Evolutionary conservation across 2,113 vertebrate genomes (phyloP).

Genomic region (Gobiocypris rarus): DNA sequence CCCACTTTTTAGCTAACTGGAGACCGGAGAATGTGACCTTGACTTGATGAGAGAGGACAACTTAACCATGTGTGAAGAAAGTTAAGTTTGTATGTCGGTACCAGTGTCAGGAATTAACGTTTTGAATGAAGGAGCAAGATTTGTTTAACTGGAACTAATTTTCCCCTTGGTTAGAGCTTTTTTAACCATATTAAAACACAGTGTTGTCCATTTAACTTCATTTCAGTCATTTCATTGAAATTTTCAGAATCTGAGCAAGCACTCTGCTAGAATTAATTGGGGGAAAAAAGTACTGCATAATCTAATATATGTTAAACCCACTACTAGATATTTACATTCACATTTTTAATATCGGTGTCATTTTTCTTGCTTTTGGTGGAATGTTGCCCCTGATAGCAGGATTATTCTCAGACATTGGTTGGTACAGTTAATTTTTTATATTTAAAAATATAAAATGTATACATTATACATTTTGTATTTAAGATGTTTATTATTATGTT

Average conservation of each 20-base stretch:
- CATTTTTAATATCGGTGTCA: neutral
- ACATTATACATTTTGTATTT: neutral
- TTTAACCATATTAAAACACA: neutral
- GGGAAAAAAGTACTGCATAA: too few species aligned
- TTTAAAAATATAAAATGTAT: neutral
- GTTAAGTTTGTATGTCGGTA: constrained; percentile 3
- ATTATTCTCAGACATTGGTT: neutral
- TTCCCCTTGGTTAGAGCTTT: neutral
- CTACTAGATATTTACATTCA: neutral
- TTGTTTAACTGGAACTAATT: neutral
- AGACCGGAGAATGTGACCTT: constrained; percentile 30
- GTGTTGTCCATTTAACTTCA: neutral
- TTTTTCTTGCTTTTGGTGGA: neutral
- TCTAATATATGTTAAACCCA: neutral
- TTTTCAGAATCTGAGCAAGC: neutral
- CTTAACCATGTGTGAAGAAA: constrained; percentile 13
- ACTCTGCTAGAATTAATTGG: too few species aligned
- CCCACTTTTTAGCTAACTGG: neutral
- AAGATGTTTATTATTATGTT: neutral
- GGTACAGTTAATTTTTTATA: neutral
- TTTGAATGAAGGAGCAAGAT: neutral
- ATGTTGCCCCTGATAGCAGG: neutral
- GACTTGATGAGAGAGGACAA: constrained; percentile 22
- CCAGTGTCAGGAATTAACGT: neutral
- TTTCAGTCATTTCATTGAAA: neutral